Conservation (phyloP, 2,797 vertebrate species). For the Myotis daubentonii region DNA sequence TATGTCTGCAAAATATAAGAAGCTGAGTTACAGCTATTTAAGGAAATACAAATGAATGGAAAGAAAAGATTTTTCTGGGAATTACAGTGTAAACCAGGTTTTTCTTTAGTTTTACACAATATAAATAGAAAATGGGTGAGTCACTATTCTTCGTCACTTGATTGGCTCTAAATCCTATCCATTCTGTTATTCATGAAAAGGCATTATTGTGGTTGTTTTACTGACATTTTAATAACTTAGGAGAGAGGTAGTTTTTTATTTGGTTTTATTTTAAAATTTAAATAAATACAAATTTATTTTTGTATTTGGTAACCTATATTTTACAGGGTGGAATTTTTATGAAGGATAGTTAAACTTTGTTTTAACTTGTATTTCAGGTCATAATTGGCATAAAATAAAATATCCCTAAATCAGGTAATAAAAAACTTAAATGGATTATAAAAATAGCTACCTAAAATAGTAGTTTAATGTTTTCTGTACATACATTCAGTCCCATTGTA, state of each 20-base stretch:
- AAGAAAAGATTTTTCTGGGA: constrained; percentile 27
- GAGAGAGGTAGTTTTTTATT: not conserved
- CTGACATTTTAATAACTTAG: constrained; percentile 10
- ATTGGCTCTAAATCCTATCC: not conserved
- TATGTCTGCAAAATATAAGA: constrained; percentile 31
- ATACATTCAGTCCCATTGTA: not conserved
- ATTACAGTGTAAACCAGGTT: not conserved
- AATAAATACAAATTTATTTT: constrained; percentile 1
- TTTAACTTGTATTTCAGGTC: constrained; percentile 36
- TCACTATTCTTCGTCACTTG: not conserved
- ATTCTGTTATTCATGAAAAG: constrained; percentile 30
- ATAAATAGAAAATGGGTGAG: not conserved
- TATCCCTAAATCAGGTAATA: not conserved
- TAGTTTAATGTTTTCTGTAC: not conserved
- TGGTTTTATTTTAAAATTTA: constrained; percentile 50
- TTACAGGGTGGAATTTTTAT: constrained; percentile 37
- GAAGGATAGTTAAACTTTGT: constrained; percentile 10
- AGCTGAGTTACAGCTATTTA: constrained; percentile 40
- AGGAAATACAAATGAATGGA: constrained; percentile 41
- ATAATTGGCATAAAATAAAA: constrained; percentile 28
- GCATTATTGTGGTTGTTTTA: not conserved
- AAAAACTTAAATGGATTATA: not conserved
- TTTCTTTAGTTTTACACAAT: constrained; percentile 42
- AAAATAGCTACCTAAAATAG: constrained; percentile 25
- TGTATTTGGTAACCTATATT: constrained; percentile 36